Conservation (phyloP, 1,140 invertebrate species). For the Battus philenor region DNA sequence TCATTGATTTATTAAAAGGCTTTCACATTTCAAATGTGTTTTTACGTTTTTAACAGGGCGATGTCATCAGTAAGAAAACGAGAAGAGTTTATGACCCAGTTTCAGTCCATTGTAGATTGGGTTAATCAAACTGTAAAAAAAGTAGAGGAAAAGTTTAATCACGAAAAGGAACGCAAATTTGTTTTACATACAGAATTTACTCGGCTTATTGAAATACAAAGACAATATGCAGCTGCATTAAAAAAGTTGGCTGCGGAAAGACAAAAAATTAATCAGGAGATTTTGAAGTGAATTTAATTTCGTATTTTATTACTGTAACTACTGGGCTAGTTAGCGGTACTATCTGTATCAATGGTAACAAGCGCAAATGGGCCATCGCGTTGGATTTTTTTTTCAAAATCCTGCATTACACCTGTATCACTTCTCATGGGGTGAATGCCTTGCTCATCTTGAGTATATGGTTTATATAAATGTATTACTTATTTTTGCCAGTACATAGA, state of each 20-base stretch:
- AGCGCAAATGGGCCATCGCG: no score
- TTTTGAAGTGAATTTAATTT: conserved; percentile 20
- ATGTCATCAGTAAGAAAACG: conserved; percentile 82
- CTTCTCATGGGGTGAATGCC: no score
- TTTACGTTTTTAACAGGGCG: conserved; percentile 70
- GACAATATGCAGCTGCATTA: conserved; percentile 90
- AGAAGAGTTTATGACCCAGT: conserved; percentile 92
- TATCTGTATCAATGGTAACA: no score
- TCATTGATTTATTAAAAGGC: conserved; percentile 6
- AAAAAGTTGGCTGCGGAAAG: conserved; percentile 87
- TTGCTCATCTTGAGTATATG: no score
- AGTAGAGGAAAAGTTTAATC: conserved; percentile 79
- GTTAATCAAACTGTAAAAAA: conserved; percentile 89
- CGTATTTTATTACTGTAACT: no score
- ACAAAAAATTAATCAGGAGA: conserved; percentile 73
- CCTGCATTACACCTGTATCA: no score
- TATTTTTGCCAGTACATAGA: conserved; percentile 1
- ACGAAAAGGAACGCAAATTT: conserved; percentile 85
- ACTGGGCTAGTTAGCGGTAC: no score
- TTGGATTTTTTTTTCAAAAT: no score
- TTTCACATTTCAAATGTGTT: conserved; percentile 6
- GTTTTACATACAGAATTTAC: conserved; percentile 83
- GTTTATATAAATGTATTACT: no score
- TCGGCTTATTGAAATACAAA: conserved; percentile 86
- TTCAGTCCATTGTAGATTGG: conserved; percentile 90